Evolutionary conservation across 2,888 invertebrate genomes (phyloP), one percentile per base, ranked within the genome.

Genomic region (Cheilosia vulpina): DNA sequence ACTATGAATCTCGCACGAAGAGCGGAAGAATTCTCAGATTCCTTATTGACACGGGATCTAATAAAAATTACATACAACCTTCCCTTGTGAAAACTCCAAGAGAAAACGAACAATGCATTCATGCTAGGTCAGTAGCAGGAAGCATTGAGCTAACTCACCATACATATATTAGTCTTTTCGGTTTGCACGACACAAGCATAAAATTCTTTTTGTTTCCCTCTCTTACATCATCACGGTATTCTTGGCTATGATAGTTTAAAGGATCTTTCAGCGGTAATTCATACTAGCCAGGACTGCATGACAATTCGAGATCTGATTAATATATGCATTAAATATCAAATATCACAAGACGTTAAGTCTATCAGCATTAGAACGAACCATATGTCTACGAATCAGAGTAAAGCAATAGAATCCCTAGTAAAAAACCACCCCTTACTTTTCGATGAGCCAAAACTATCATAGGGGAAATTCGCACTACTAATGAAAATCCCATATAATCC

Each of bases 11-110:
- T 9, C 72, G 53, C 38, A 65, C 79, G 79, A 85, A 78, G 84
- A 87, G 79, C 55, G 87, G 83, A 50, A 41, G 82, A 72, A 69
- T 63, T 55, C 13, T 87, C 4, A 87, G 78, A 82, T 84, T 88
- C 17, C 34, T 88, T 17, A n/a, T n/a, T n/a, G n/a, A n/a, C n/a
- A n/a, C n/a, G n/a, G n/a, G n/a, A n/a, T n/a, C n/a, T n/a, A n/a
- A 87, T n/a, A n/a, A n/a, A n/a, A n/a, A n/a, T n/a, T n/a, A n/a
- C n/a, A n/a, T n/a, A n/a, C n/a, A n/a, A n/a, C n/a, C n/a, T 87
- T 60, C 47, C 7, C 58, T 62, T 4, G 66, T 87, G 13, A 17
- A 27, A 15, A 78, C 78, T 4, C 77, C 73, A 34, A 71, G 75
- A 41, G 71, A 45, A 1, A 87, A 87, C 21, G 45, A 87, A 47